A percentile compares a stretch with the other conserved stretches of the same genome.
Evolutionary conservation across 1,140 invertebrate genomes (phyloP).

Genomic region (Tetraneura akinire): DNA sequence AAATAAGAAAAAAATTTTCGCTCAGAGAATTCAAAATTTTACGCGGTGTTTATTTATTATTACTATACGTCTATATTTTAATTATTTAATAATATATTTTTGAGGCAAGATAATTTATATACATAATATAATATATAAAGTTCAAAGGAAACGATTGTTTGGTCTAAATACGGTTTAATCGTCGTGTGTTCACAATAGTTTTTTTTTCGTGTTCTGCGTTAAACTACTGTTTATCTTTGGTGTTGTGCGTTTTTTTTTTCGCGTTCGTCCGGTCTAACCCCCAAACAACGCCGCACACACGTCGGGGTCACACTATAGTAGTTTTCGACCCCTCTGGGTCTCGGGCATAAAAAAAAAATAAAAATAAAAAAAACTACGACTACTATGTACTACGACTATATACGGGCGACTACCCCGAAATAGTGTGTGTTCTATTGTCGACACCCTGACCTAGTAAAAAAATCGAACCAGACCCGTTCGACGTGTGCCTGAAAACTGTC

Average conservation of each 20-base stretch:
- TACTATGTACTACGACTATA: constrained; percentile 10
- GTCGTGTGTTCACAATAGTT: neutral
- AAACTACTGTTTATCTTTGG: constrained; percentile 32
- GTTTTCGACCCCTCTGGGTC: constrained; percentile 45
- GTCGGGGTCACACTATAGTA: constrained; percentile 36
- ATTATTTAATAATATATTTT: no score
- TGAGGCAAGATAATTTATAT: neutral
- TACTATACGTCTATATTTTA: no score
- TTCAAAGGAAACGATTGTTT: no score
- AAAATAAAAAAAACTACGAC: neutral
- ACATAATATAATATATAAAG: no score
- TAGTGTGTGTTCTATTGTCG: constrained; percentile 44
- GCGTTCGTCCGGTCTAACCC: constrained; percentile 27
- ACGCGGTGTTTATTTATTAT: no score
- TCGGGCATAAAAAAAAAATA: neutral
- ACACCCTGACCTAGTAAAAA: constrained; percentile 50
- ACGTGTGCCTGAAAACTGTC: constrained; percentile 43
- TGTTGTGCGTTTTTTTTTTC: constrained; percentile 30
- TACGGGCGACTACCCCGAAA: neutral
- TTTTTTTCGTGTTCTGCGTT: constrained; percentile 7
- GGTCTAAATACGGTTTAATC: neutral
- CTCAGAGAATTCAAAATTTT: no score
- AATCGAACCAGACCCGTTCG: constrained; percentile 46
- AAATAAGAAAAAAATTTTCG: no score
- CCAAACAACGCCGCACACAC: constrained; percentile 16